Base-by-base conservation (phyloP, 2,113 vertebrate genomes). In the Caracal caracal region DNA sequence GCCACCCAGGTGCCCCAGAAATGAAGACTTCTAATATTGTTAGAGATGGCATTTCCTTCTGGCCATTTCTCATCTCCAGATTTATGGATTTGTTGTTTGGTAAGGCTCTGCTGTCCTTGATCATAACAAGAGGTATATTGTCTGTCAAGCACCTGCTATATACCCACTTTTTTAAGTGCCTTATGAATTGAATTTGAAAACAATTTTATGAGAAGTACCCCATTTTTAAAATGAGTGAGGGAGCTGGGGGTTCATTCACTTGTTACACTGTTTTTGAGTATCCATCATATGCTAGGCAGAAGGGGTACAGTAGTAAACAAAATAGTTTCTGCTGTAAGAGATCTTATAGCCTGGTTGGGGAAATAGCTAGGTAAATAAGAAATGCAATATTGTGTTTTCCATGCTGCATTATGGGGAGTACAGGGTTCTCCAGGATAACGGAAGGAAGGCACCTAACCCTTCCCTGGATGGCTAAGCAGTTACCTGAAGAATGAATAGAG, bases 161-260 rank as follows among this genome's bases (percentile, higher is more conserved):
- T 79, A 16, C 51, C 19, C 43, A 20, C 11, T 75, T 30, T 92
- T 93, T 56, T 66, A 28, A 49, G 15, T 66, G 28, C n/a, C 61
- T 92, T 73, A 83, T 51, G 61, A 59, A 78, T 33, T 93, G 49
- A 91, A 91, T 93, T 88, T 90, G 24, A 83, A 89, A 84, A 37
- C 2, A 79, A 10, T 70, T 12, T 9, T 33, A 17, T 83, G 68
- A 65, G 51, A 75, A 91, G 82, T 30, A 63, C 9, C 40, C 47
- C 28, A 17, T 70, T 83, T 95, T 94, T 65, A n/a, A 26, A 68
- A 26, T 37, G 78, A 65, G 11, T 82, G 49, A 93, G n/a, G 35
- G n/a, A 83, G 68, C 59, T 53, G 43, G 49, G 66, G 66, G 19
- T 71, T 79, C 49, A 78, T 93, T 88, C 56, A 76, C 43, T 51